Percentiles rank a stretch among this genome's conserved stretches.
Evolutionary conservation across 2,797 vertebrate genomes (phyloP).

Genomic region (Diceros bicornis): DNA sequence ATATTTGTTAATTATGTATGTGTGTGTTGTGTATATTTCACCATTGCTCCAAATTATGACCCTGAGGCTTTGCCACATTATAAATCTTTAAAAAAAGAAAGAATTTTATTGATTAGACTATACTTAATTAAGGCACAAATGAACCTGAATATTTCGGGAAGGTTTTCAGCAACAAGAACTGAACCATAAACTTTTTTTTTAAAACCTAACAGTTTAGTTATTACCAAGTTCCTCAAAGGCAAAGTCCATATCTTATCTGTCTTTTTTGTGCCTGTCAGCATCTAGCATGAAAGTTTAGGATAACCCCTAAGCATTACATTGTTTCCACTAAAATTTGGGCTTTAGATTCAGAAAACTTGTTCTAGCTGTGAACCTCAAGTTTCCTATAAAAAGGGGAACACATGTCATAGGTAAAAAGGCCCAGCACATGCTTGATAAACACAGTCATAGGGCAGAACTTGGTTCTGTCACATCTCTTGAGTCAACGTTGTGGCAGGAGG

Average conservation of each 20-base stretch:
- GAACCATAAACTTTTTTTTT: neutral
- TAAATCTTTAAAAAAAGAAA: neutral
- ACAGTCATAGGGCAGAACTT: neutral
- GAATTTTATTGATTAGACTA: neutral
- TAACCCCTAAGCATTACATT: neutral
- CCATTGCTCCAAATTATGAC: neutral
- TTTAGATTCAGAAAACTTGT: neutral
- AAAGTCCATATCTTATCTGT: neutral
- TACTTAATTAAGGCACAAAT: slow-evolving; percentile 20
- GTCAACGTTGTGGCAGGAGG: neutral
- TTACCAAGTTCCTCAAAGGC: slow-evolving; percentile 6
- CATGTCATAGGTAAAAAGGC: neutral
- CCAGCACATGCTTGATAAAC: neutral
- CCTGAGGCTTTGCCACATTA: neutral
- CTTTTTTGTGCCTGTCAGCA: slow-evolving; percentile 47
- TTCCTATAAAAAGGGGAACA: neutral
- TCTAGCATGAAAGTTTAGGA: slow-evolving; percentile 8
- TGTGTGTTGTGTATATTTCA: neutral
- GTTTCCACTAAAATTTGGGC: neutral
- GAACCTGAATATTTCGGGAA: slow-evolving; percentile 23
- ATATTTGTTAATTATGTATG: neutral
- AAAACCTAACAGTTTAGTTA: neutral
- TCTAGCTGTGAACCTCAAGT: neutral
- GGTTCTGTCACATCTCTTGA: neutral
- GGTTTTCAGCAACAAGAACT: slow-evolving; percentile 12